Evolutionary conservation across 2,888 invertebrate species (phyloP).

Genomic region (Biston stratarius): DNA sequence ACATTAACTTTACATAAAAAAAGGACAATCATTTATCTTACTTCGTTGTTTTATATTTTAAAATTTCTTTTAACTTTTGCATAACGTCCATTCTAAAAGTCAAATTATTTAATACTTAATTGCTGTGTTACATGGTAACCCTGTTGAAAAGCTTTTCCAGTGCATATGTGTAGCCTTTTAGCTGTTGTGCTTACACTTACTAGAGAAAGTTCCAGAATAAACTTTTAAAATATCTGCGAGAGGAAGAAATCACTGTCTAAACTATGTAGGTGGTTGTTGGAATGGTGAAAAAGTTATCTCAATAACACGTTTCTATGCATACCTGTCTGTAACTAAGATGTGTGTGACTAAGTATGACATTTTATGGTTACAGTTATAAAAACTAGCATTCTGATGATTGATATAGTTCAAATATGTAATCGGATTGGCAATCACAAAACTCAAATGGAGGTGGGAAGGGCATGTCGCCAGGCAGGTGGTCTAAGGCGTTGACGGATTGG

Average conservation of each 20-base stretch:
- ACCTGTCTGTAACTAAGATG: background rate
- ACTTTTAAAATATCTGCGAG: constrained; percentile 21
- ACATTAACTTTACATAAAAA: too few species aligned
- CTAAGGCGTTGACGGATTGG: too few species aligned
- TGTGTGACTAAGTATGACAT: background rate
- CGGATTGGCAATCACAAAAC: too few species aligned
- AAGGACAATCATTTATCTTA: background rate
- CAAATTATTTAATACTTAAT: background rate
- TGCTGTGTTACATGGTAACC: constrained; percentile 7
- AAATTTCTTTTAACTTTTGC: background rate
- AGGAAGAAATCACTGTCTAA: constrained; percentile 17
- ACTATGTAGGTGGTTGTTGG: constrained; percentile 12
- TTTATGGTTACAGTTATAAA: too few species aligned
- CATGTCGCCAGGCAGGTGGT: too few species aligned
- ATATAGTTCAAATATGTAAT: too few species aligned
- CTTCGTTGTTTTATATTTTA: background rate
- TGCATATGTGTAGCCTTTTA: constrained; percentile 30
- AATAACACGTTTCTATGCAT: background rate
- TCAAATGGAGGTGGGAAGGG: too few species aligned
- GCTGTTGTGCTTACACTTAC: constrained; percentile 11
- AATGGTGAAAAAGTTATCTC: constrained; percentile 4
- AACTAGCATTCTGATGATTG: too few species aligned
- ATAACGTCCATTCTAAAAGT: background rate
- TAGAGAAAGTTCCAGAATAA: constrained; percentile 19
- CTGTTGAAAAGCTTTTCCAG: constrained; percentile 24